Conservation (phyloP, 2,113 vertebrate genomes). For the Gulo gulo region DNA sequence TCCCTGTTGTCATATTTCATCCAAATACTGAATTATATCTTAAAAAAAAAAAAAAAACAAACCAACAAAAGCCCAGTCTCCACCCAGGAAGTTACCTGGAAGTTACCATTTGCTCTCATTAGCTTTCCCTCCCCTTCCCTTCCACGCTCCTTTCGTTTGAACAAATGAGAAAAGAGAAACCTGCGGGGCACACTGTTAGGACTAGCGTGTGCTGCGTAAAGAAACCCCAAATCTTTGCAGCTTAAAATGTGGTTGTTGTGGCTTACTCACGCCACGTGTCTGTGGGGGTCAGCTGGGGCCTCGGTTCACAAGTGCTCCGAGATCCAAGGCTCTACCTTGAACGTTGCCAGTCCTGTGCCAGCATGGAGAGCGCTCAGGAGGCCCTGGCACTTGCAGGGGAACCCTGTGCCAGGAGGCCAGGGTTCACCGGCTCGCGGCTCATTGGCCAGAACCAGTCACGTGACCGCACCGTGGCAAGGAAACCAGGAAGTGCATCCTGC, state of each 20-base stretch:
- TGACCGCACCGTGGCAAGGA: not conserved
- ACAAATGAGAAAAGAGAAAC: not conserved
- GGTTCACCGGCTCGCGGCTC: not conserved
- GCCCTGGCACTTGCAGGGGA: not conserved
- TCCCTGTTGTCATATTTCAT: not conserved
- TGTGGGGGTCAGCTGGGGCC: too few relatives aligned
- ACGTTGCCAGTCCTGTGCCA: not conserved
- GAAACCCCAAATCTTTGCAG: not conserved
- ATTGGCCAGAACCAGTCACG: not conserved
- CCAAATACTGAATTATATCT: not conserved
- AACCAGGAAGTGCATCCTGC: not conserved
- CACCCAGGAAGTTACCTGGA: not conserved
- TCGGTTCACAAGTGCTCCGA: not conserved
- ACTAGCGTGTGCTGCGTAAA: not conserved
- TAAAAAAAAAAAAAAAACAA: not conserved
- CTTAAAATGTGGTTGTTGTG: not conserved
- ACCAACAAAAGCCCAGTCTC: too few relatives aligned
- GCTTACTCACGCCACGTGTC: fast-evolving
- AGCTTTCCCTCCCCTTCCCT: not conserved
- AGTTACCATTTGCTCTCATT: not conserved
- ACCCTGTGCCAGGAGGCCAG: not conserved
- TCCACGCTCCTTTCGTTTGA: not conserved
- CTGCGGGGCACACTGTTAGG: not conserved
- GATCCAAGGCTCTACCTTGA: not conserved
- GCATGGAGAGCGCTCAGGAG: not conserved